These are phyloP conservation scores for Antheraea yamamai DNA, from an alignment of 2,888 invertebrate species.

Conservation along the genomic window DNA sequence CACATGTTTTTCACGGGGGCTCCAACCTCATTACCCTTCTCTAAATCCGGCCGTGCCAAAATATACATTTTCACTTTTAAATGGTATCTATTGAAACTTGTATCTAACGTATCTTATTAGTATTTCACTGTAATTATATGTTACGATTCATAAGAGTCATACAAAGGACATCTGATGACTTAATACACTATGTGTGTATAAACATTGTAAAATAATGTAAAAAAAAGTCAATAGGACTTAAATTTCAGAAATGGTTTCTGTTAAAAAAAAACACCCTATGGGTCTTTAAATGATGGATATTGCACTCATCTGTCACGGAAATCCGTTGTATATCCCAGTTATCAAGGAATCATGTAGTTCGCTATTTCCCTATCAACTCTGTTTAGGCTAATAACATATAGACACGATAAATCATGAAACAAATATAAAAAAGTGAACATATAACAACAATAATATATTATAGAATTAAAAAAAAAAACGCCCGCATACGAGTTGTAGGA, in stretches of 20 bases:
- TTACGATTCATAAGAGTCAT: not conserved
- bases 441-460: constrained; percentile 77
- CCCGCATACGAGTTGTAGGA: constrained; percentile 52
- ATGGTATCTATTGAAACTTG: not conserved
- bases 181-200: not conserved
- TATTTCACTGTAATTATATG: not conserved
- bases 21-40: not conserved
- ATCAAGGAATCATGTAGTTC: constrained; percentile 39
- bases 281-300: constrained; percentile 5
- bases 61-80: not conserved
- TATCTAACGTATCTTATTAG: not conserved
- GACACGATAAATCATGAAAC: constrained; percentile 59
- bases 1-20: not conserved
- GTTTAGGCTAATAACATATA: constrained; percentile 53
- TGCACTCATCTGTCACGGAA: constrained; percentile 32
- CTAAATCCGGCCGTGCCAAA: not conserved
- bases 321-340: constrained; percentile 49
- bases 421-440: constrained; percentile 69
- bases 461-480: constrained; percentile 49
- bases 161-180: not conserved
- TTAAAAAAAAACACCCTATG: not conserved
- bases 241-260: not conserved
- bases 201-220: not conserved
- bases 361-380: constrained; percentile 48
- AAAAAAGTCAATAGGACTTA: not conserved